Evolutionary conservation across 2,797 vertebrate species (phyloP), one percentile per base, ranked within the genome.

Genomic region (Heterohyrax brucei): DNA sequence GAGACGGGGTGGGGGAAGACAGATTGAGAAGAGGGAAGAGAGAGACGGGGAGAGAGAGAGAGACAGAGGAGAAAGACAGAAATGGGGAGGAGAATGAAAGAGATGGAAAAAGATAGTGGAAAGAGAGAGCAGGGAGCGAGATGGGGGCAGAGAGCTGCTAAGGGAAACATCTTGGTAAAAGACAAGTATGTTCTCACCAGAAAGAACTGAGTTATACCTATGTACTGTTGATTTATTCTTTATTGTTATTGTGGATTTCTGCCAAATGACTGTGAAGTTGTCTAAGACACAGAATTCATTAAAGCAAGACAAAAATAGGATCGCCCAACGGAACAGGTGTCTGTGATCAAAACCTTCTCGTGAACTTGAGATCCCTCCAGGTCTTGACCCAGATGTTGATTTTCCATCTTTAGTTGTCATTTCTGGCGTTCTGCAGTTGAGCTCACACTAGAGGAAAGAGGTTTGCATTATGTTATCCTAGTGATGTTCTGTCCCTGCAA

Each of bases 261-360:
- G 48, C 56, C 83, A 94, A 66, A 85, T 82, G 72, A 84, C 33
- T 30, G 12, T 87, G 77, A 89, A 39, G 59, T 89, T 83, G 96
- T 86, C 44, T 64, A 77, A 93, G 61, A 93, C 92, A 44, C 53
- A 86, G 77, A 95, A 92, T 5, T 70, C 87, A 59, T 95, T 91
- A 56, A 89, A 89, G 90, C 61, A 89, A 84, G 83, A 90, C 30
- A 77, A 81, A 96, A 94, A 59, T 5, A 80, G 39, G 0, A 10
- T 24, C 30, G 0, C 33, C 30, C 78, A 87, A 75, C 93, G 89
- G 86, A 96, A 94, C 93, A 93, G 82, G 95, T 95, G 66, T 83
- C 72, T 93, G 56, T 83, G 81, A 86, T 96, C 73, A 87, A 78
- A 64, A 16, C n/a, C 21, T 87, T 62, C 66, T 1, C 80, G 24